Evolutionary conservation across 2,888 invertebrate species (phyloP), one percentile per base, ranked within the genome.

Genomic region (Salpingus planirostris): DNA sequence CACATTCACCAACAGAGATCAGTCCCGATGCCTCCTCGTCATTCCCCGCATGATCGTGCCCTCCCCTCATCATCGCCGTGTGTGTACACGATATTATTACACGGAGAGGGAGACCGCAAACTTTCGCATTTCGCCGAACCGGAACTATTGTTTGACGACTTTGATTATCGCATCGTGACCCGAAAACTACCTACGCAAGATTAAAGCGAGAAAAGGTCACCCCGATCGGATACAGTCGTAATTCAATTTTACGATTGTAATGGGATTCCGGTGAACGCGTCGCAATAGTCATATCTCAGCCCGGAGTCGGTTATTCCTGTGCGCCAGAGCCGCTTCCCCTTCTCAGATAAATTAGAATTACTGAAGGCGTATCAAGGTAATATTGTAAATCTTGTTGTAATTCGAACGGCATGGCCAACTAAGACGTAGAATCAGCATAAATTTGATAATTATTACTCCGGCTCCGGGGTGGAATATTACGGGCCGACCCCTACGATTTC

Each of bases 391-490:
- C 66, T 66, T 64, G 63, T 51, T 60, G 61, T 64, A 64, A 66
- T 65, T 65, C 64, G 64, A 64, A 59, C 57, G 50, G 57, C 54
- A 51, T 48, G 49, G 55, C 54, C 55, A 56, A 64, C 62, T 66
- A 67, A 67, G 67, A 66, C 63, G 64, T 61, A 61, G 67, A 66
- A 66, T 67, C 67, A 67, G 67, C 67, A 66, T 67, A 67, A 66
- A 67, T 67, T 67, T 65, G 57, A 64, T 66, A 66, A 66, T 67
- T 66, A 63, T 62, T 56, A n/a, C n/a, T n/a, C n/a, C 52, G 51
- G 49, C 59, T 57, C 53, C 48, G 51, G 58, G 55, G 57, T 54
- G 51, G 48, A 41, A 47, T 54, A 53, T 53, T 48, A 44, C 49
- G n/a, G n/a, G n/a, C n/a, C n/a, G n/a, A n/a, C n/a, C n/a, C n/a